Conservation (phyloP, 2,113 vertebrate species). For the Athene noctua region DNA sequence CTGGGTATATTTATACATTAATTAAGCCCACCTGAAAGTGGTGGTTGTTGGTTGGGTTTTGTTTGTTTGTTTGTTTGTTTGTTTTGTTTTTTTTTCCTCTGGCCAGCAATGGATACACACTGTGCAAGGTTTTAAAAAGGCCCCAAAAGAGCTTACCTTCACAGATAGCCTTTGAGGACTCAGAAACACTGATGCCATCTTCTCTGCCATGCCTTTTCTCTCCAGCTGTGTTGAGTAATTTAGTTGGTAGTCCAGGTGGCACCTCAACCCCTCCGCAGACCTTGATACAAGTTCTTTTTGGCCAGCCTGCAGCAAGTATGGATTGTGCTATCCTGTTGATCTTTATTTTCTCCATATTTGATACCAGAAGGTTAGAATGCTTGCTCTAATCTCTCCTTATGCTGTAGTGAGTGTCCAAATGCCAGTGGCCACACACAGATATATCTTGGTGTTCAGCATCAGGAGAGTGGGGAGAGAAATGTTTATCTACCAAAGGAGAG, state of each 20-base stretch:
- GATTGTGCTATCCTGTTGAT: background rate
- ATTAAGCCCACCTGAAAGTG: background rate
- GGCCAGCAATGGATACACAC: background rate
- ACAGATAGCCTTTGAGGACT: background rate
- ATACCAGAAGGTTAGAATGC: background rate
- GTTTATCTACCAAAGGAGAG: background rate
- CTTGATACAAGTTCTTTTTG: background rate
- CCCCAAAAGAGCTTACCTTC: background rate
- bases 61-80: no score
- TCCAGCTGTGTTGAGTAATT: background rate
- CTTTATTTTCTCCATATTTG: background rate
- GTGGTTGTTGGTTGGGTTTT: no score
- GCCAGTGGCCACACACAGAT: background rate
- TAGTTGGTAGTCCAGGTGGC: background rate
- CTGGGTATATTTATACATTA: background rate
- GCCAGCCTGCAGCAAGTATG: background rate
- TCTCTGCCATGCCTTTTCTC: background rate
- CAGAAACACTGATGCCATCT: background rate
- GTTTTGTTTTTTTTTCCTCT: background rate
- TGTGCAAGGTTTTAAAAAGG: background rate
- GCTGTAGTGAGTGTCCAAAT: background rate
- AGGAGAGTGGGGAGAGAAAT: background rate
- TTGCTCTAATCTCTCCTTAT: background rate
- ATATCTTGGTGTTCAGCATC: background rate
- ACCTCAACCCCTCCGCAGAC: background rate